These are phyloP conservation scores for Gryllus bimaculatus DNA, from an alignment of 1,140 invertebrate genomes.

Conservation along the genomic window DNA sequence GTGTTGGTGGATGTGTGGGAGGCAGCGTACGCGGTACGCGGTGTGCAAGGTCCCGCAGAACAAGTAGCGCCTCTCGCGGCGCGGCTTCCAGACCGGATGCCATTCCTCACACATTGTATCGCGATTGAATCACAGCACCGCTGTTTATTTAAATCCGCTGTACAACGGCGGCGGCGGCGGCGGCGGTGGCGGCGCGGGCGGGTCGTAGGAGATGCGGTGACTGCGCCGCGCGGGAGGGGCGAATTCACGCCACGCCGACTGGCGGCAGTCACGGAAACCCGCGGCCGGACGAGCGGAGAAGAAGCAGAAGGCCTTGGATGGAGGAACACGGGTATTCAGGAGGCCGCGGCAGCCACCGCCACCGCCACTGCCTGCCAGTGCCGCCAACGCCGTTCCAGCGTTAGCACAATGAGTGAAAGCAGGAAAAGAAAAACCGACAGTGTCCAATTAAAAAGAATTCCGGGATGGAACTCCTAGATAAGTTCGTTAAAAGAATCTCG, in stretches of 20 bases:
- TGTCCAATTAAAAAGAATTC: not conserved
- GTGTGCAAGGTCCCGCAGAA: too few species aligned
- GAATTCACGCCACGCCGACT: not conserved
- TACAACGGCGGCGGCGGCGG: too few species aligned
- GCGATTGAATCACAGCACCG: not conserved
- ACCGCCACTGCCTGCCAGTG: too few species aligned
- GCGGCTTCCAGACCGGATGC: not conserved
- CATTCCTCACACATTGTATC: not conserved
- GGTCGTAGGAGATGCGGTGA: too few species aligned
- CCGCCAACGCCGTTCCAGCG: not conserved
- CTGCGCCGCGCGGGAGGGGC: too few species aligned
- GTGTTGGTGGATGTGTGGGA: too few species aligned
- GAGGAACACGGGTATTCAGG: not conserved
- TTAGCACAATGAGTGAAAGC: not conserved
- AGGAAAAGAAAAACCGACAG: not conserved
- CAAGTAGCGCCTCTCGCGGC: too few species aligned
- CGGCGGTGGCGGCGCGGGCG: too few species aligned
- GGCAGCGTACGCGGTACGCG: too few species aligned
- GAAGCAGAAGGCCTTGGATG: not conserved
- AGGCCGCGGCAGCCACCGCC: too few species aligned
- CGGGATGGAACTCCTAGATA: not conserved
- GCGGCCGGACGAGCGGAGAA: not conserved
- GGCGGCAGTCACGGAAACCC: not conserved
- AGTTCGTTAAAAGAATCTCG: constrained; percentile 1
- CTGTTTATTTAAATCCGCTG: not conserved